A percentile compares a stretch with the other conserved stretches of the same genome.
These are phyloP conservation scores for Acrocephalus kingi DNA, from an alignment of 2,113 vertebrate genomes.

Conservation along the genomic window DNA sequence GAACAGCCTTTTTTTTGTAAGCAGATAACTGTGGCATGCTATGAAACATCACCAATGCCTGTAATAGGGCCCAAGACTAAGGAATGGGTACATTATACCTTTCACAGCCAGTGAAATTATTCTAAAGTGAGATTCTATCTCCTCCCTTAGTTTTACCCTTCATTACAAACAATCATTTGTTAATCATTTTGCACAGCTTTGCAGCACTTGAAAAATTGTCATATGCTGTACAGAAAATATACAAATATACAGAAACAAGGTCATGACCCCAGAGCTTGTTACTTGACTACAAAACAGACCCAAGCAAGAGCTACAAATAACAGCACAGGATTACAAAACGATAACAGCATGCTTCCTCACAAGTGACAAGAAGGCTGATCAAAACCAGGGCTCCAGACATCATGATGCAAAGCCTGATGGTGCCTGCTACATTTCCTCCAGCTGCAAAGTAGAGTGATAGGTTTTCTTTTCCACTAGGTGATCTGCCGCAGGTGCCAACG, in stretches of 20 bases:
- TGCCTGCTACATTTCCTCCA: constrained; percentile 17
- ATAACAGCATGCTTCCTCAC: neutral
- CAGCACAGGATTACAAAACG: neutral
- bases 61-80: neutral
- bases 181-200: neutral
- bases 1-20: neutral
- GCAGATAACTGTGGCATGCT: neutral
- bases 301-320: constrained; percentile 30
- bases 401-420: neutral
- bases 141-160: neutral
- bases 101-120: neutral
- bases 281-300: neutral
- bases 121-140: neutral
- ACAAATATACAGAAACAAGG: neutral
- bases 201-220: neutral
- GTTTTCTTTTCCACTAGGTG: neutral
- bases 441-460: neutral
- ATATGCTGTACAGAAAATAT: neutral
- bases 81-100: neutral
- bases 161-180: neutral
- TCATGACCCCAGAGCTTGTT: neutral
- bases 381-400: constrained; percentile 12
- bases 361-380: neutral
- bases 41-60: neutral
- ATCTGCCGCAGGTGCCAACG: neutral